Conservation (phyloP, 2,113 vertebrate species). For the Procavia capensis region DNA sequence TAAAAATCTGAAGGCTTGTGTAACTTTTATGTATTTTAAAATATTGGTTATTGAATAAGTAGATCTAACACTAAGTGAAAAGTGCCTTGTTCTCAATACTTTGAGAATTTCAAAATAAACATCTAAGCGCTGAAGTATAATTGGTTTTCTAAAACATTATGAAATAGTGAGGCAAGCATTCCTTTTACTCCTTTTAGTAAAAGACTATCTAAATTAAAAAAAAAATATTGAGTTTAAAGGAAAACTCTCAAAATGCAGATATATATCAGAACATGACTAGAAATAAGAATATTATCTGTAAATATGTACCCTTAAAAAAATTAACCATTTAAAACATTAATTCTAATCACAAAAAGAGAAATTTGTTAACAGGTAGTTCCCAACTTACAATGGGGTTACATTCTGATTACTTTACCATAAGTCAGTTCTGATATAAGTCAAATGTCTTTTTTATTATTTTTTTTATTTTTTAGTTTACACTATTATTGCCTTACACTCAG, state of each 20-base stretch:
- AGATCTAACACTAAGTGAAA: background rate
- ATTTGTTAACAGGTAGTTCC: background rate
- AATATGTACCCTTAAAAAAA: background rate
- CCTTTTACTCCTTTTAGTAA: background rate
- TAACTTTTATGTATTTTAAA: background rate
- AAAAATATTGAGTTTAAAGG: background rate
- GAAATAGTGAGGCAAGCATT: background rate
- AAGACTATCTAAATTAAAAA: background rate
- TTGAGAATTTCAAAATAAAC: background rate
- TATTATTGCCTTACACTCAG: background rate
- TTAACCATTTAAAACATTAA: no score
- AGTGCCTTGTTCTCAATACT: background rate
- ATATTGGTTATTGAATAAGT: background rate
- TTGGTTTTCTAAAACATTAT: background rate
- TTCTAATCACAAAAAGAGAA: background rate
- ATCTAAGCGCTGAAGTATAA: background rate
- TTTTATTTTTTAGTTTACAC: background rate
- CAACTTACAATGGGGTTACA: background rate
- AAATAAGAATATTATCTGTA: slow-evolving; percentile 32
- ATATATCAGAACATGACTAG: background rate
- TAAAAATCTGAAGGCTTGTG: background rate
- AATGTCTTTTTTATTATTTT: no score
- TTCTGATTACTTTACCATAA: background rate
- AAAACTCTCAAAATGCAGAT: background rate
- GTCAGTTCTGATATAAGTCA: background rate